Conservation (phyloP, 2,797 vertebrate genomes). For the Calcarius lapponicus region DNA sequence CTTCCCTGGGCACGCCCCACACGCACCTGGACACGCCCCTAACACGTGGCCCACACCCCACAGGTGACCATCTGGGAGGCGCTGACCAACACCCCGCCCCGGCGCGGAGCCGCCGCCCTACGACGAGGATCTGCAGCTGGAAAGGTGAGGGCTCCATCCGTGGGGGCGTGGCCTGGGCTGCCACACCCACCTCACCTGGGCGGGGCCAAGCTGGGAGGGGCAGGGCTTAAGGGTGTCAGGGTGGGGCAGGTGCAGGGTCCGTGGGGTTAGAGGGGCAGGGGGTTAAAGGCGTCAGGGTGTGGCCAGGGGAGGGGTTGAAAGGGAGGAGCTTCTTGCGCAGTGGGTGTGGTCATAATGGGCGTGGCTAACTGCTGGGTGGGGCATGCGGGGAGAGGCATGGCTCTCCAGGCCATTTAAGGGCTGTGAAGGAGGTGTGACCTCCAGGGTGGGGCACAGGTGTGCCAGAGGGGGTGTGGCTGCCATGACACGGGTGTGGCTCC, state of each 20-base stretch:
- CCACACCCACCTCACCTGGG: background rate
- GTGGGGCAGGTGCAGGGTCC: background rate
- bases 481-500: too few species aligned
- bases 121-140: conserved; percentile 7
- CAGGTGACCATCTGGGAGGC: conserved; percentile 97
- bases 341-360: background rate
- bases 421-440: background rate
- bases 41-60: accelerated
- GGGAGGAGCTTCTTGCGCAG: background rate
- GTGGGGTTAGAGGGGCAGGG: too few species aligned
- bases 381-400: accelerated
- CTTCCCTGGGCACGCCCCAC: background rate
- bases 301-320: background rate
- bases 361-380: accelerated
- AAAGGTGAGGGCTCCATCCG: background rate
- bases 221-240: too few species aligned
- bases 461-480: background rate
- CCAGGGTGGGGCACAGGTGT: background rate
- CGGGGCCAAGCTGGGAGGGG: background rate
- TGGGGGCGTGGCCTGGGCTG: background rate
- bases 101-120: background rate
- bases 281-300: background rate
- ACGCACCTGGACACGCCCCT: accelerated
- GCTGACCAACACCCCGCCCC: conserved; percentile 88
- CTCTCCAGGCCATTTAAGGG: background rate